phyloP scores from a whole-genome alignment of 2,888 invertebrate genomes.

The Thalpophila matura region DNA sequence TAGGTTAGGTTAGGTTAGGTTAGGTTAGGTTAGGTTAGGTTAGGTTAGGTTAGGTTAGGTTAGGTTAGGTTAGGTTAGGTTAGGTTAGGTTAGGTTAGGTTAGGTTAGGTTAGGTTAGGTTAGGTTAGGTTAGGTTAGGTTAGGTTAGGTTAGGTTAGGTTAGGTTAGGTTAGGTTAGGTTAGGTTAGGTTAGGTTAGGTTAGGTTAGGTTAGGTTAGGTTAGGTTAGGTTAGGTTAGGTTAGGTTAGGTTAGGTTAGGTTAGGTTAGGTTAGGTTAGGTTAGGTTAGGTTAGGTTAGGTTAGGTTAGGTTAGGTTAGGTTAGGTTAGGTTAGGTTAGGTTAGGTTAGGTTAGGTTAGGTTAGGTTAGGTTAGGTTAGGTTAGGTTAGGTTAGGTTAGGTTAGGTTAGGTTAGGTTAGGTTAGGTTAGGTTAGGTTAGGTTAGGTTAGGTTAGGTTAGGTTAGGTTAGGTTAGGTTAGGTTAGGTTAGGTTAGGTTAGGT shows the following conservation, averaged over 20 bases:
- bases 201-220: constrained; percentile 13
- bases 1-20: constrained; percentile 25
- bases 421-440: no score
- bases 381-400: no score
- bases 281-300: no score
- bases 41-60: constrained; percentile 5
- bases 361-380: no score
- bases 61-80: constrained; percentile 17
- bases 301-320: no score
- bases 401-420: no score
- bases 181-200: constrained; percentile 35
- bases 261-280: no score
- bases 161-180: constrained; percentile 41
- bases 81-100: constrained; percentile 21
- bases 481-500: neutral
- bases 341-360: no score
- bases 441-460: no score
- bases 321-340: no score
- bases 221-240: constrained; percentile 32
- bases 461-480: neutral
- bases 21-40: constrained; percentile 23
- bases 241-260: constrained; percentile 10
- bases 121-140: constrained; percentile 38
- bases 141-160: constrained; percentile 33
- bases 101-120: constrained; percentile 21